Conservation (phyloP, 1,140 invertebrate species). For the Microplitis mediator region DNA sequence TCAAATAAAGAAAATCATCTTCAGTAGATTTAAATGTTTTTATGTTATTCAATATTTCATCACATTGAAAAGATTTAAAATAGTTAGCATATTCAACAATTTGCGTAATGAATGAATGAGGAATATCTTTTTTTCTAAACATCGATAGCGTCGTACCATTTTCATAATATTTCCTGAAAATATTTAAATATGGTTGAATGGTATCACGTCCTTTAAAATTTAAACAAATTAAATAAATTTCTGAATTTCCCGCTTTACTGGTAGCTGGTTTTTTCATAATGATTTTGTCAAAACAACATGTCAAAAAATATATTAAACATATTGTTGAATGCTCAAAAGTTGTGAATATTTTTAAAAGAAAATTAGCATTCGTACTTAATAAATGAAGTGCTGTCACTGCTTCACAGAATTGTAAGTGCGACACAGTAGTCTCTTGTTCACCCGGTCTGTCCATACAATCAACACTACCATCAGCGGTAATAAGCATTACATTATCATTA, state of each 20-base stretch:
- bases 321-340: slow-evolving; percentile 83
- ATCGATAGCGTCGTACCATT: slow-evolving; percentile 55
- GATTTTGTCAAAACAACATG: slow-evolving; percentile 75
- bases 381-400: slow-evolving; percentile 74
- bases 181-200: slow-evolving; percentile 56
- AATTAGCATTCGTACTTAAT: slow-evolving; percentile 74
- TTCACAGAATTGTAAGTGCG: slow-evolving; percentile 83
- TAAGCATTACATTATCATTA: slow-evolving; percentile 62
- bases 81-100: slow-evolving; percentile 68
- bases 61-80: slow-evolving; percentile 71
- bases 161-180: slow-evolving; percentile 63
- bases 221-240: slow-evolving; percentile 86
- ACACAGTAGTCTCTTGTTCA: slow-evolving; percentile 83
- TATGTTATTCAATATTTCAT: slow-evolving; percentile 71
- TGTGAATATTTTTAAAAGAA: slow-evolving; percentile 94
- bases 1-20: slow-evolving; percentile 5
- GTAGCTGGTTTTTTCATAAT: slow-evolving; percentile 85
- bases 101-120: slow-evolving; percentile 71
- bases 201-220: slow-evolving; percentile 65
- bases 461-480: slow-evolving; percentile 94
- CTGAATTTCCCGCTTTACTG: slow-evolving; percentile 93
- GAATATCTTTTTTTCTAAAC: slow-evolving; percentile 69
- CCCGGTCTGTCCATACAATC: slow-evolving; percentile 83
- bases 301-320: slow-evolving; percentile 80
- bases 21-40: slow-evolving; percentile 55